Base-by-base conservation (phyloP, 1,140 invertebrate genomes). In the Grapholita molesta region DNA sequence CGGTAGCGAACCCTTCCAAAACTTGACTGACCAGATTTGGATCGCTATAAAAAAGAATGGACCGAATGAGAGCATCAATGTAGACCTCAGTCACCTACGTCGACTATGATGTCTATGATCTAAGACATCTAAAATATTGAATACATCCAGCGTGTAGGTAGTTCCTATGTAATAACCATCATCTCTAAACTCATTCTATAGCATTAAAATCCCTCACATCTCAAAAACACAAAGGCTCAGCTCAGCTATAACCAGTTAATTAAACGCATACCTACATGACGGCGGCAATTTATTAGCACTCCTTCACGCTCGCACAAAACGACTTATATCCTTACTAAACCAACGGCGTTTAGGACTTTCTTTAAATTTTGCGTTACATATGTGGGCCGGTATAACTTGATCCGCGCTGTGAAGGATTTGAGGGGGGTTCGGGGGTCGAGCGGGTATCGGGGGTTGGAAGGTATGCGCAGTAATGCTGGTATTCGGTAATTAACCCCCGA, bases 161-260 rank as follows among this genome's bases (percentile, higher is more conserved):
- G 28, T 3, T 30, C n/a, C n/a, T n/a, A n/a, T n/a, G n/a, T 4
- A 30, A 35, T 48, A 1, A 21, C 8, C 18, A 48, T n/a, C n/a
- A 48, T 21, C 15, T 48, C 42, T n/a, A 9, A 48, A 48, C 42
- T 21, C 42, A 21, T 21, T 5, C 7, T 11, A 38, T n/a, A 15
- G 12, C 35, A 38, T 48, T 48, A 48, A 48, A 48, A 48, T 48
- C 42, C 42, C 42, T 48, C 42, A 18, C 42, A 48, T 48, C 42
- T 48, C 42, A 5, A 38, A 38, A 48, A 48, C n/a, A 48, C 42
- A 48, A 48, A 48, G 42, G 42, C 18, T 21, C 42, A 28, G 42
- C 18, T 21, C 42, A 28, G 55, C 53, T 28, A 61, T 61, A 61
- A 61, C 25, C 55, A 61, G 55, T 61, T 61, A 61, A 61, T 61